Base-by-base conservation (phyloP, 2,888 invertebrate genomes). In the Nephrocerus scutellatus region DNA sequence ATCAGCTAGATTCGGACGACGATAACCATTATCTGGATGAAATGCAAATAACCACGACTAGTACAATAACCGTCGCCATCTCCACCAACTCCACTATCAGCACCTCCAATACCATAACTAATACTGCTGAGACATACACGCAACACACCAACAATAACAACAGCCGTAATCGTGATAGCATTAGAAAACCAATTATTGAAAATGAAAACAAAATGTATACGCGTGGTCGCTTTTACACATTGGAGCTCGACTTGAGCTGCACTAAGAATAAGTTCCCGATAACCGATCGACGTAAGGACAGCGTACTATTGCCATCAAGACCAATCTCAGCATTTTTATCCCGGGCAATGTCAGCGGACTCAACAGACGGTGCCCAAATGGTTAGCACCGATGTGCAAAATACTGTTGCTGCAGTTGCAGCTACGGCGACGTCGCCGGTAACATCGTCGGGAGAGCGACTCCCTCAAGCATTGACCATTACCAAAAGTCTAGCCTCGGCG, bases 261-360 rank as follows among this genome's bases (percentile, higher is more conserved):
- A 73, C 73, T 49, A 73, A 74, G 50, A 75, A 75, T 58, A 75
- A 75, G 60, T 75, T 75, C 66, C 75, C 75, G 48, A 75, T 75
- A 48, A 71, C 65, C 41, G 63, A 68, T 51, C 62, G 69, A 31
- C 25, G 45, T 39, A 23, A 41, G 22, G 31, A 21, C 28, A 32
- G 10, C 33, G 20, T 26, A 38, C 24, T 31, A 23, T 15, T 25
- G 22, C 30, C 34, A 7, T 30, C 16, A 41, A 13, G 25, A 7
- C 22, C 8, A n/a, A 29, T 18, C 25, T 18, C 32, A 29, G 26
- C n/a, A n/a, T n/a, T n/a, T n/a, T n/a, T n/a, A 30, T 26, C 29
- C 4, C 35, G 21, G 15, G 13, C 39, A 9, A 28, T 22, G 8
- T 9, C 23, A 22, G 8, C 8, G 23, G 10, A 10, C 8, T 9